Conservation (phyloP, 2,888 invertebrate species). For the Cerastis leucographa region DNA sequence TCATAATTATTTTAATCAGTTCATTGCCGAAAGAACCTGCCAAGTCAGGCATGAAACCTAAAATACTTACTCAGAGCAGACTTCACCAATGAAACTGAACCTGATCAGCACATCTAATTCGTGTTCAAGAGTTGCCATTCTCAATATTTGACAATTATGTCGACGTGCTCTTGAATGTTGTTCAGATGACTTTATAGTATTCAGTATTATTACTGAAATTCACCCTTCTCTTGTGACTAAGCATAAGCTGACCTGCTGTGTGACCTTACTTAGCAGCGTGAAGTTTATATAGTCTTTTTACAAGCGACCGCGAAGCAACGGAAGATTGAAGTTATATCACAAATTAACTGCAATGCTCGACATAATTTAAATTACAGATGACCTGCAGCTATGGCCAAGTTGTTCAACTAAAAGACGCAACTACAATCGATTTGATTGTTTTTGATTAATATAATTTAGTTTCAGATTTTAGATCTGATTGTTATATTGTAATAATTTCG, state of each 20-base stretch:
- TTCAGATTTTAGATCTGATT: not conserved
- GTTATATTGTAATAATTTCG: not conserved
- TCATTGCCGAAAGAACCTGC: not conserved
- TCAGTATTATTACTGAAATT: not conserved
- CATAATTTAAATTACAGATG: not conserved
- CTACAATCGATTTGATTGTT: not conserved
- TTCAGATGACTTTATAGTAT: not conserved
- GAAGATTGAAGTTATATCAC: constrained; percentile 16
- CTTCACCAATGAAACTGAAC: not conserved
- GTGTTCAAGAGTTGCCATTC: not conserved
- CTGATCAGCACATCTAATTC: not conserved
- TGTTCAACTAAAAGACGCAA: not conserved
- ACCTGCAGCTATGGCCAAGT: not conserved
- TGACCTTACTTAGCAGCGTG: constrained; percentile 1
- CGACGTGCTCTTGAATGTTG: not conserved
- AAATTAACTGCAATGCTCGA: not conserved
- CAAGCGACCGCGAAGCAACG: not conserved
- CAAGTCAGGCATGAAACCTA: not conserved
- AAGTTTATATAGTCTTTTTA: constrained; percentile 2
- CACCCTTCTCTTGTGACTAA: no score
- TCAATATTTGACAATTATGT: no score
- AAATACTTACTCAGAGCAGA: not conserved
- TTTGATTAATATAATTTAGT: no score
- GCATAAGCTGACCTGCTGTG: not conserved
- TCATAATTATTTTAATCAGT: not conserved